Percentiles rank a stretch among this genome's conserved stretches.
phyloP scores from a whole-genome alignment of 2,888 invertebrate species.

The Orgyia antiqua region DNA sequence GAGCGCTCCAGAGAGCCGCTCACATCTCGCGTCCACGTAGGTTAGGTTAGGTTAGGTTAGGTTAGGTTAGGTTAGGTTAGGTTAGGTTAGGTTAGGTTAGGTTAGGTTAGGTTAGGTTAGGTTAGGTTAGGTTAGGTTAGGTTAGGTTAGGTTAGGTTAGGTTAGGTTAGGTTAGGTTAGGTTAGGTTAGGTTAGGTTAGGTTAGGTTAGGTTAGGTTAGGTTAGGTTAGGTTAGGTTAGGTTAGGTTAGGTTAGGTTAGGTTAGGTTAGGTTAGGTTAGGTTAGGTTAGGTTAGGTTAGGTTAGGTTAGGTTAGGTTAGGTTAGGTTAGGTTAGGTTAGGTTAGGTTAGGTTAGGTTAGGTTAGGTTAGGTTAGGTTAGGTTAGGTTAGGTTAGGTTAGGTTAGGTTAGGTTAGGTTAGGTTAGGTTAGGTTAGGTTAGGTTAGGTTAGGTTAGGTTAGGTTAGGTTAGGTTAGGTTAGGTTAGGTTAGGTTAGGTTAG shows the following conservation, averaged over 20 bases:
- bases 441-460: constrained; percentile 5
- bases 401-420: constrained; percentile 4
- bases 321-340: constrained; percentile 5
- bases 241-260: constrained; percentile 5
- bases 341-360: constrained; percentile 5
- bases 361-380: constrained; percentile 5
- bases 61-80: constrained; percentile 5
- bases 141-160: constrained; percentile 5
- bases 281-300: constrained; percentile 5
- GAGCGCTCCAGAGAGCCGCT: too few species aligned
- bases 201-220: constrained; percentile 5
- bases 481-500: constrained; percentile 5
- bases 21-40: too few species aligned
- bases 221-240: constrained; percentile 5
- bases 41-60: constrained; percentile 8
- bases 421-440: constrained; percentile 5
- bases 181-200: constrained; percentile 5
- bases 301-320: constrained; percentile 5
- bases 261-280: constrained; percentile 5
- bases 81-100: constrained; percentile 5
- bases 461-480: constrained; percentile 5
- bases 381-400: constrained; percentile 5
- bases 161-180: constrained; percentile 5
- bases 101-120: constrained; percentile 5
- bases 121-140: constrained; percentile 5